Evolutionary conservation across 2,888 invertebrate species (phyloP), one percentile per base, ranked within the genome.

Genomic region (Melipona bicolor): DNA sequence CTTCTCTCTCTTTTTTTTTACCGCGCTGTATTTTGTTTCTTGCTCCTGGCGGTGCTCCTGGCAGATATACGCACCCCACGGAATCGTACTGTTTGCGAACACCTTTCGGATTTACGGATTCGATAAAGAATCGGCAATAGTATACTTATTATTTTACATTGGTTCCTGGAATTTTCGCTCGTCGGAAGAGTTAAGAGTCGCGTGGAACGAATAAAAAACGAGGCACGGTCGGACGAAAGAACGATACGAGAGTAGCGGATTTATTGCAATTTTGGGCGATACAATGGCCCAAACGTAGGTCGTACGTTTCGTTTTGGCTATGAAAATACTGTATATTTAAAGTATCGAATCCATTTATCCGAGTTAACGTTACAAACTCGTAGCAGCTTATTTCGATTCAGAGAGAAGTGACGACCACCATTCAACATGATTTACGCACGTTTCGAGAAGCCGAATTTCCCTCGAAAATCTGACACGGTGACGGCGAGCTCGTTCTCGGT

Each of bases 61-160:
- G 11, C 65, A 67, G 77, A 87, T 85, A 87, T 83, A 88, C 73
- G 81, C 83, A 83, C 84, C 65, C 79, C 73, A 61, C 65, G 52
- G 72, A 24, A 62, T 62, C 77, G 61, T 85, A 85, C 67, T 15
- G 67, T n/a, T 77, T 73, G 68, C 49, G 32, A 61, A 77, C 78
- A 72, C 74, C 71, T 71, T 54, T 21, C n/a, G 32, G 54, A 59
- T 9, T 43, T 43, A 43, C 43, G 59, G 27, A 24, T 70, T 73
- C 64, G 59, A 80, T 79, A 76, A 87, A 50, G 59, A 64, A 78
- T 21, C 61, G 19, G 9, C 21, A 4, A 56, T 49, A 19, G 70
- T 70, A 43, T 64, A 27, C 43, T 73, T 43, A 50, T 81, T 73
- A 81, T 61, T 81, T 75, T 75, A 81, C 21, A 21, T 2, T 43